Conservation (phyloP, 2,797 vertebrate genomes). For the Zalophus californianus region DNA sequence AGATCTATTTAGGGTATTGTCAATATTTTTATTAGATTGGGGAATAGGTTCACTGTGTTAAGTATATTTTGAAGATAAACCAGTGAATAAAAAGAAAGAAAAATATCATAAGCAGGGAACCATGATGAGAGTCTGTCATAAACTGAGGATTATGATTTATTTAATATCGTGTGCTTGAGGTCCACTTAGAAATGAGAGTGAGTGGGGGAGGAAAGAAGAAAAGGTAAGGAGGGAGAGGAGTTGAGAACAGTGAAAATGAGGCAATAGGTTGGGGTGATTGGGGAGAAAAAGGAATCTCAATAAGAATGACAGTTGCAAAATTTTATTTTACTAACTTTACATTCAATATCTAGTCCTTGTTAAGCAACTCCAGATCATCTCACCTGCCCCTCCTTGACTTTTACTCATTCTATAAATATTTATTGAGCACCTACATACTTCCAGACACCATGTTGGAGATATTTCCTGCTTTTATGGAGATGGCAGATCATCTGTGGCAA, state of each 20-base stretch:
- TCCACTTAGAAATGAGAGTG: background rate
- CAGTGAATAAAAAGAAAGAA: background rate
- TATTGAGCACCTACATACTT: background rate
- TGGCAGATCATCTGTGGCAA: background rate
- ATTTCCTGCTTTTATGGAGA: background rate
- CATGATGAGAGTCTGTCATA: background rate
- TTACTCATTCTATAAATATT: background rate
- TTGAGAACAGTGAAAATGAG: background rate
- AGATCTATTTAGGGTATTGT: background rate
- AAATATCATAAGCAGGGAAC: background rate
- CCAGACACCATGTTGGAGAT: background rate
- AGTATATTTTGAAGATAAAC: background rate
- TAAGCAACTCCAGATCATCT: background rate
- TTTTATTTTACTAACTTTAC: background rate
- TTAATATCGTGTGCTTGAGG: background rate
- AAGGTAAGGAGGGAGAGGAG: background rate
- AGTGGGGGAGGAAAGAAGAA: background rate
- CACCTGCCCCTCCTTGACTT: background rate
- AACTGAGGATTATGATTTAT: background rate
- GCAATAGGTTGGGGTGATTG: background rate
- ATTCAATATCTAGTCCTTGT: background rate
- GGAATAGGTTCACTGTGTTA: background rate
- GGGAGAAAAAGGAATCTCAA: background rate
- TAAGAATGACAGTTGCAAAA: background rate
- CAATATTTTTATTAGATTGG: background rate